These are phyloP conservation scores for Drosophila pullipes DNA, from an alignment of 2,888 invertebrate species.

Conservation along the genomic window DNA sequence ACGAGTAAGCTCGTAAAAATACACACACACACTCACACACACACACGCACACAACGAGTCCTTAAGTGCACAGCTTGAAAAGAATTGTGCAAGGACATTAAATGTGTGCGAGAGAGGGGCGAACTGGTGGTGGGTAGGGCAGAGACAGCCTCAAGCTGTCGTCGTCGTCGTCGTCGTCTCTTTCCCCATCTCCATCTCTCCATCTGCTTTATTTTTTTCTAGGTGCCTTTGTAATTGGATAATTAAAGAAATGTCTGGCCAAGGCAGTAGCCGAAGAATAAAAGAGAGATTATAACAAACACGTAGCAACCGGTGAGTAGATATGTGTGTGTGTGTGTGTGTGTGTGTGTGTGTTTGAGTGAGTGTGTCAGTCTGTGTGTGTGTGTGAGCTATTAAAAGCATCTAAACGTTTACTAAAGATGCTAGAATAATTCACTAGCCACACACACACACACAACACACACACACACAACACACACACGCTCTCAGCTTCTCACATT, in stretches of 20 bases:
- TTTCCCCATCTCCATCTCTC: conserved; percentile 1
- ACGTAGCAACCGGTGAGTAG: conserved; percentile 44
- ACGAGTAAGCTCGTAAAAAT: conserved; percentile 45
- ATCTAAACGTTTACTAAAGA: conserved; percentile 77
- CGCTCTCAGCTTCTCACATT: conserved; percentile 17
- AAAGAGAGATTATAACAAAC: conserved; percentile 57
- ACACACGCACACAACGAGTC: conserved; percentile 23
- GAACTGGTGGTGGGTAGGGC: not conserved
- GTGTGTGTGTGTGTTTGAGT: conserved; percentile 18
- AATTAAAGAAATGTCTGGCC: conserved; percentile 78
- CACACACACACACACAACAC: conserved; percentile 19
- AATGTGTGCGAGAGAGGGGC: conserved; percentile 10
- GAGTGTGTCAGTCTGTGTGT: conserved; percentile 12
- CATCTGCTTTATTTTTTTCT: conserved; percentile 10
- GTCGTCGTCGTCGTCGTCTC: not conserved
- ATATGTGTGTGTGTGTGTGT: conserved; percentile 17
- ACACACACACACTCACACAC: conserved; percentile 14
- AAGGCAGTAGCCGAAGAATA: conserved; percentile 36
- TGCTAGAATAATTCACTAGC: conserved; percentile 67
- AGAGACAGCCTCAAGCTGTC: conserved; percentile 1
- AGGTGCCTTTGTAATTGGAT: conserved; percentile 77
- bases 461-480: conserved; percentile 8
- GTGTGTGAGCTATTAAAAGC: conserved; percentile 71
- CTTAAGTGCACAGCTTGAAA: conserved; percentile 50
- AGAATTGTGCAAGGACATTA: conserved; percentile 54